Base-by-base conservation (phyloP, 1,140 invertebrate species). In the Xylocopa sonorina region DNA sequence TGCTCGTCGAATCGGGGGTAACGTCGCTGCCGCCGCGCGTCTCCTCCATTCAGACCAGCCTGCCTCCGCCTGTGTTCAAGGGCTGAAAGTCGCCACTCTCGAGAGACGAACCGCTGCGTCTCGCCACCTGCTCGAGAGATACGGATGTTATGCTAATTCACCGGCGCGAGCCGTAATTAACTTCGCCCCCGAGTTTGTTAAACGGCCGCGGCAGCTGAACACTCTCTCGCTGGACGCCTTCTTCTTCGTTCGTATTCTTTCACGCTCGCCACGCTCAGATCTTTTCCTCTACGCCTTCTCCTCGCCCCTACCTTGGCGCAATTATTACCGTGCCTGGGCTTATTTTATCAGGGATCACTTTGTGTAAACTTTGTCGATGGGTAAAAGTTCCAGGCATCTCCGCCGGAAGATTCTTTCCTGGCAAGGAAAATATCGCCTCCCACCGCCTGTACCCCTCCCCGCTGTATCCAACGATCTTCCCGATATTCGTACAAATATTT, bases 1-100 rank as follows among this genome's bases (percentile, higher is more conserved):
- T 55, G 83, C 53, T 86, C 68, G 67, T 75, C 66, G 67, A 82
- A 69, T 82, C 76, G 66, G 67, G 51, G 85, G n/a, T n/a, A 38
- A 82, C 63, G 12, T 57, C 10, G 34, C 43, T 16, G 43, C 14
- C 18, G 21, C 21, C n/a, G n/a, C n/a, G n/a, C n/a, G n/a, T n/a
- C n/a, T n/a, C n/a, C 46, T 66, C 43, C 48, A 43, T 64, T 64
- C 43, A 27, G 38, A 64, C 38, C n/a, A 16, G 62, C n/a, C 6
- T 64, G n/a, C 4, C 62, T 64, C n/a, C n/a, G n/a, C n/a, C n/a
- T n/a, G n/a, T n/a, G 62, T 24, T 41, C 14, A 12, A 4, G 12
- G 32, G 24, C 34, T 2, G 1, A 18, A 24, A 0, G 60, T 41
- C n/a, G n/a, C n/a, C n/a, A 27, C 4, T 27, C 18, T n/a, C 6